A percentile compares a stretch with the other conserved stretches of the same genome.
Evolutionary conservation across 2,113 vertebrate genomes (phyloP).

Genomic region (Neolamprologus sp.): DNA sequence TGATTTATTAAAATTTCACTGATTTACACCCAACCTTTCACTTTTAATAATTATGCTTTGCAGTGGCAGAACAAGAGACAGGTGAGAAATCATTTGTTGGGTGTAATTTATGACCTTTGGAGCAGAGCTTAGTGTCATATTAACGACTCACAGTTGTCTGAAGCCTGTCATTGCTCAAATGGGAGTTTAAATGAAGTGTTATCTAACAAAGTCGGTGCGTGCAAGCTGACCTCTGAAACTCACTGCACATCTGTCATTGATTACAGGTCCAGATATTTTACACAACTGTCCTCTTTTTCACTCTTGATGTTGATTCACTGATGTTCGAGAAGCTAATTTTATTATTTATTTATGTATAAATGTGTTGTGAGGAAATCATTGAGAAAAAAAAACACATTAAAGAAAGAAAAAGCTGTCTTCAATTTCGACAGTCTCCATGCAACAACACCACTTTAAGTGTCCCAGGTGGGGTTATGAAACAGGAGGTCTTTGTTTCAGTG

Average conservation of each 20-base stretch:
- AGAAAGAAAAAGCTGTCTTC: background rate
- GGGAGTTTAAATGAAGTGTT: slow-evolving; percentile 34
- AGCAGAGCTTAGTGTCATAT: background rate
- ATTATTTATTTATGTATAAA: slow-evolving; percentile 19
- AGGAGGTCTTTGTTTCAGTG: slow-evolving; percentile 19
- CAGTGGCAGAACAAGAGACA: background rate
- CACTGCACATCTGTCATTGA: slow-evolving; percentile 51
- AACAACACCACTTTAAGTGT: background rate
- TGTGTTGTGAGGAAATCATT: slow-evolving; percentile 2
- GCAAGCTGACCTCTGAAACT: background rate
- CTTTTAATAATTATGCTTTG: background rate
- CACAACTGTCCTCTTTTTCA: background rate
- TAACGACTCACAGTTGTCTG: background rate
- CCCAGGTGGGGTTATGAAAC: background rate
- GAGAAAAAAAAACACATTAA: slow-evolving; percentile 26
- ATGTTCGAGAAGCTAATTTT: slow-evolving; percentile 34
- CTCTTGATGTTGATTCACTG: background rate
- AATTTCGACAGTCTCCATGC: background rate
- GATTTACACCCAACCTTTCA: background rate
- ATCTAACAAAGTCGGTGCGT: slow-evolving; percentile 4
- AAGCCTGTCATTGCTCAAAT: slow-evolving; percentile 1
- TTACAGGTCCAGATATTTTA: slow-evolving; percentile 32
- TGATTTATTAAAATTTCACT: background rate
- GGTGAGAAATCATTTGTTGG: background rate
- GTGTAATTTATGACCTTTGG: slow-evolving; percentile 7